Conservation (phyloP, 2,113 vertebrate species). For the Lycaon pictus region DNA sequence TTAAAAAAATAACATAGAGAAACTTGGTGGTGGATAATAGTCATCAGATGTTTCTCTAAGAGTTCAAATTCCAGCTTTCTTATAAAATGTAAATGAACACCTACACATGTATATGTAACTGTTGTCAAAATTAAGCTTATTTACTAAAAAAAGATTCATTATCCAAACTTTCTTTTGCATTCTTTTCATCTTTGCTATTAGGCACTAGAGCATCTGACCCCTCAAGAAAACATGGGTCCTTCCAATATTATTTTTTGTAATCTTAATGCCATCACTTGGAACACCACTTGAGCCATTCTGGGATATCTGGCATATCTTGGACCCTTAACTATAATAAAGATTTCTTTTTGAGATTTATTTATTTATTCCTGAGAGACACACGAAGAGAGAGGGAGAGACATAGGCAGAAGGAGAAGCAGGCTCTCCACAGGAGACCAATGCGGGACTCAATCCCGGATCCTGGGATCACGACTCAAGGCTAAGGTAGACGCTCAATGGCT, state of each 20-base stretch:
- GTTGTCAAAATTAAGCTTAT: conserved; percentile 78
- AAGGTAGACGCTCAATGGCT: too few species aligned
- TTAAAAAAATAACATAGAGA: background rate
- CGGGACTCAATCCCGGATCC: too few species aligned
- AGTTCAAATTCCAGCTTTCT: background rate
- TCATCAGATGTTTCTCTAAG: background rate
- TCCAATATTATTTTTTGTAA: background rate
- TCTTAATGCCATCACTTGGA: background rate
- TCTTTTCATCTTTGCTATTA: conserved; percentile 85
- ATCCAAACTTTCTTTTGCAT: conserved; percentile 90
- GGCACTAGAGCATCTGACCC: conserved; percentile 93
- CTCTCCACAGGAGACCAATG: too few species aligned
- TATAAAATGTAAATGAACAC: background rate
- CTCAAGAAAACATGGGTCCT: background rate
- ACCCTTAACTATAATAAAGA: background rate
- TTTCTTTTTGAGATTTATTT: background rate
- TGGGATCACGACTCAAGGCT: too few species aligned
- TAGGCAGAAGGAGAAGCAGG: too few species aligned
- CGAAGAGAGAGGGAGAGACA: too few species aligned
- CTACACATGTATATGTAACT: background rate
- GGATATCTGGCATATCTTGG: background rate
- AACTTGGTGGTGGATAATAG: background rate
- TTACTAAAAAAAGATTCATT: conserved; percentile 98
- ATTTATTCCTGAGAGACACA: too few species aligned
- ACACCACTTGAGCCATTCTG: background rate